A percentile compares a stretch with the other conserved stretches of the same genome.
Evolutionary conservation across 2,113 vertebrate species (phyloP).

Genomic region (Aegotheles bennettii): DNA sequence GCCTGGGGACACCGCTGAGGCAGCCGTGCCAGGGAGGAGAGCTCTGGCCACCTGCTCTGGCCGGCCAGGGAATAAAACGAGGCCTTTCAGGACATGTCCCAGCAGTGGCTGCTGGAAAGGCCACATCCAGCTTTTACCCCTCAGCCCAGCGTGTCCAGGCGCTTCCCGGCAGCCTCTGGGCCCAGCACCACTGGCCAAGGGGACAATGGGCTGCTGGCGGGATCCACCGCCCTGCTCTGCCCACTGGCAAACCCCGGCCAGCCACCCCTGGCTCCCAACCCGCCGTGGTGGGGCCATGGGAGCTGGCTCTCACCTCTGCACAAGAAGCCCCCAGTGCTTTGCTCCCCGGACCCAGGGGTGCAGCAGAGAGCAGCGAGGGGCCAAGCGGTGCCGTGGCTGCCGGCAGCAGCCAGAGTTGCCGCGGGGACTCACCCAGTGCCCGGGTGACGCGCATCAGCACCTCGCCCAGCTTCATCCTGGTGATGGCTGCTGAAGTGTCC

Average conservation of each 20-base stretch:
- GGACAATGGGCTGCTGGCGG: neutral
- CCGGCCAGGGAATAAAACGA: neutral
- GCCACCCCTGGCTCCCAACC: accelerated
- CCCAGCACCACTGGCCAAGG: accelerated
- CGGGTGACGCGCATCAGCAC: constrained; percentile 88
- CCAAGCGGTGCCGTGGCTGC: accelerated
- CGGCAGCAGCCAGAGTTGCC: accelerated
- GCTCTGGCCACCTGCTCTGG: accelerated
- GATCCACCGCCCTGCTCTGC: accelerated
- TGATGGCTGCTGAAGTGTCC: constrained; percentile 64
- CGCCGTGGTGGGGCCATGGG: accelerated
- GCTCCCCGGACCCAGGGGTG: accelerated
- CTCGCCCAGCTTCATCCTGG: constrained; percentile 91
- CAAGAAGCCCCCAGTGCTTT: neutral
- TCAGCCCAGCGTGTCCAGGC: neutral
- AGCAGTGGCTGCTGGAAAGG: neutral
- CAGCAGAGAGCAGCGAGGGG: neutral
- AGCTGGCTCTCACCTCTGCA: neutral
- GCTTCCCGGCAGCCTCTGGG: neutral
- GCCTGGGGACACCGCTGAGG: accelerated
- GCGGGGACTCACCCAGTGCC: constrained; percentile 82
- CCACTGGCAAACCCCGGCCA: neutral
- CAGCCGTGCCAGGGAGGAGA: neutral
- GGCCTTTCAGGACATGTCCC: neutral
- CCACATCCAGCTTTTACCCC: neutral